Percentiles rank a stretch among this genome's conserved stretches.
These are phyloP conservation scores for Beaufortia kweichowensis DNA, from an alignment of 2,113 vertebrate genomes.

Conservation along the genomic window DNA sequence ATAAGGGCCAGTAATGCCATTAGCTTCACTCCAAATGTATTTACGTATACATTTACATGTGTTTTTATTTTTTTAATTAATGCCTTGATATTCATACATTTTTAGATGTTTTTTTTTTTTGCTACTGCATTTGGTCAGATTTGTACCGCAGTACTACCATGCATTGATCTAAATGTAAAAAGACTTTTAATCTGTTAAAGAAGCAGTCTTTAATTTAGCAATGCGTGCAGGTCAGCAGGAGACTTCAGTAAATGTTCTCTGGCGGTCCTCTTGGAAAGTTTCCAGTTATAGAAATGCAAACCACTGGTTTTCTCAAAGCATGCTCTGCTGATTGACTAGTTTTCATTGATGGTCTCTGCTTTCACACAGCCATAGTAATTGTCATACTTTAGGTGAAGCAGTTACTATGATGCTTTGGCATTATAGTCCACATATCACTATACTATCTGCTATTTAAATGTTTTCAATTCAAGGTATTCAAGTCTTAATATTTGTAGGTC, in stretches of 20 bases:
- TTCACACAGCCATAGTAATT: not conserved
- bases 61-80: not conserved
- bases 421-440: not conserved
- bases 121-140: not conserved
- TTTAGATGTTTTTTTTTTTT: too few species aligned
- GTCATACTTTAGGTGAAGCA: not conserved
- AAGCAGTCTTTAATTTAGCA: conserved; percentile 3
- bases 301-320: not conserved
- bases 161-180: not conserved
- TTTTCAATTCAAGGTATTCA: not conserved
- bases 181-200: conserved; percentile 24
- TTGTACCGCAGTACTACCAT: not conserved
- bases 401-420: not conserved
- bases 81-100: too few species aligned
- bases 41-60: too few species aligned
- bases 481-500: too few species aligned
- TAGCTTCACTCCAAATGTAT: too few species aligned
- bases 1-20: too few species aligned
- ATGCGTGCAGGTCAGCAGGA: conserved; percentile 8
- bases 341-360: not conserved
- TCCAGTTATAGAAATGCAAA: conserved; percentile 25
- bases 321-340: not conserved
- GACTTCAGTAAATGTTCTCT: conserved; percentile 8
- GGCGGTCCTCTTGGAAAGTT: not conserved
- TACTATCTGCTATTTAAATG: not conserved